These are phyloP conservation scores for Phanerotoma sp. DNA, from an alignment of 2,888 invertebrate species.

Conservation along the genomic window DNA sequence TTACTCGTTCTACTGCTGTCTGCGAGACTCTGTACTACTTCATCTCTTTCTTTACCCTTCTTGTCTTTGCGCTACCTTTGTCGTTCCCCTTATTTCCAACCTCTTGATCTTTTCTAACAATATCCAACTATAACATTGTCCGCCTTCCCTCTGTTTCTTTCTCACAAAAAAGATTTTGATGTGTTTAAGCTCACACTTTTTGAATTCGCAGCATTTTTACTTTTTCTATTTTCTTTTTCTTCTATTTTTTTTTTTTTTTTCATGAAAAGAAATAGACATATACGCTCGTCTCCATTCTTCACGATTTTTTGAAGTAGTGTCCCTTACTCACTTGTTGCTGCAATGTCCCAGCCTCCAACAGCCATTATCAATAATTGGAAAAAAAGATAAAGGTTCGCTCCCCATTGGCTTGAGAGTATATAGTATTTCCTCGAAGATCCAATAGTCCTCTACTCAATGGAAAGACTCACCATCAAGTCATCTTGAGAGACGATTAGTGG, in stretches of 20 bases:
- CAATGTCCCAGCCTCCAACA: conserved; percentile 10
- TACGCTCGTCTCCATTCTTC: not conserved
- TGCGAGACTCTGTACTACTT: not conserved
- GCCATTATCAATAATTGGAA: conserved; percentile 25
- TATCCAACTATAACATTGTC: too few relatives aligned
- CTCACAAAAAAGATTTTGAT: too few relatives aligned
- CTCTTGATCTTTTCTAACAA: too few relatives aligned
- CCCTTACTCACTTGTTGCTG: conserved; percentile 24
- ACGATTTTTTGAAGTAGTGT: conserved; percentile 3
- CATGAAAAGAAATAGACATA: conserved; percentile 6
- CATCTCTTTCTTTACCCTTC: too few relatives aligned
- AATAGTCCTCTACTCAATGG: not conserved
- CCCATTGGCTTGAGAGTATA: not conserved
- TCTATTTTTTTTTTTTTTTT: too few relatives aligned
- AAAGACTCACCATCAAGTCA: not conserved
- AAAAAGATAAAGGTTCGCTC: conserved; percentile 5
- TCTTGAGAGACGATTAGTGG: not conserved
- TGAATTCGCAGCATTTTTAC: too few relatives aligned
- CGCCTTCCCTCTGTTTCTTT: too few relatives aligned
- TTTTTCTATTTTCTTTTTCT: too few relatives aligned
- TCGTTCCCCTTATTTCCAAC: too few relatives aligned
- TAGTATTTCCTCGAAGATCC: not conserved
- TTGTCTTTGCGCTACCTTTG: too few relatives aligned
- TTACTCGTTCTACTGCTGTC: not conserved
- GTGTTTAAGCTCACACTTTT: too few relatives aligned